Evolutionary conservation across 2,888 invertebrate species (phyloP).

Genomic region (Thereva nobilitata): DNA sequence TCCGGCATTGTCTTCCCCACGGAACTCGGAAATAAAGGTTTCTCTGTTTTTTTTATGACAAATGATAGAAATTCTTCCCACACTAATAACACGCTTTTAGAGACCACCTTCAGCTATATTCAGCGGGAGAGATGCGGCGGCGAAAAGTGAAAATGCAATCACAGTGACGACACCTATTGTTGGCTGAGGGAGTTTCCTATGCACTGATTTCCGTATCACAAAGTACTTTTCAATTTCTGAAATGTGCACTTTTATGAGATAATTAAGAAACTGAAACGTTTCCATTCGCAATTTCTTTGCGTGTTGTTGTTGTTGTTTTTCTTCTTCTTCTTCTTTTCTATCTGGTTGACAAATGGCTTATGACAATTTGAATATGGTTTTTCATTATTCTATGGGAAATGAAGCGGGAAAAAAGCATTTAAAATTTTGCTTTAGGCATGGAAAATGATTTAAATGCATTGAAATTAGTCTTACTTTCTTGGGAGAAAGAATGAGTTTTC

Average conservation of each 20-base stretch:
- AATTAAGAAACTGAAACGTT: neutral
- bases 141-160: slow-evolving; percentile 34
- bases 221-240: slow-evolving; percentile 7
- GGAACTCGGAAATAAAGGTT: slow-evolving; percentile 29
- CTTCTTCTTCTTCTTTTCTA: too few relatives aligned
- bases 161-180: slow-evolving; percentile 29
- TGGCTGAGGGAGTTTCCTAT: slow-evolving; percentile 12
- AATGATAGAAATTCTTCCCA: slow-evolving; percentile 39
- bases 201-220: slow-evolving; percentile 31
- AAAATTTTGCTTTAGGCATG: too few relatives aligned
- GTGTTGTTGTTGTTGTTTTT: too few relatives aligned
- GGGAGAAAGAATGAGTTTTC: too few relatives aligned
- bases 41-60: slow-evolving; percentile 33
- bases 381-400: too few relatives aligned
- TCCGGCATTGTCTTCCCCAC: slow-evolving; percentile 13
- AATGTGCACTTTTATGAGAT: slow-evolving; percentile 6
- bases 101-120: neutral
- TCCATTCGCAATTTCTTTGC: too few relatives aligned
- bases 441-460: too few relatives aligned
- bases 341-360: too few relatives aligned
- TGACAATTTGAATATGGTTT: too few relatives aligned
- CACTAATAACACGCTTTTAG: slow-evolving; percentile 43
- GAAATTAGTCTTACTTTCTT: too few relatives aligned
- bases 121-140: neutral
- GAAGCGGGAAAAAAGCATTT: too few relatives aligned